Evolutionary conservation across 2,113 vertebrate species (phyloP), one percentile per base, ranked within the genome.

Genomic region (Casuarius casuarius): DNA sequence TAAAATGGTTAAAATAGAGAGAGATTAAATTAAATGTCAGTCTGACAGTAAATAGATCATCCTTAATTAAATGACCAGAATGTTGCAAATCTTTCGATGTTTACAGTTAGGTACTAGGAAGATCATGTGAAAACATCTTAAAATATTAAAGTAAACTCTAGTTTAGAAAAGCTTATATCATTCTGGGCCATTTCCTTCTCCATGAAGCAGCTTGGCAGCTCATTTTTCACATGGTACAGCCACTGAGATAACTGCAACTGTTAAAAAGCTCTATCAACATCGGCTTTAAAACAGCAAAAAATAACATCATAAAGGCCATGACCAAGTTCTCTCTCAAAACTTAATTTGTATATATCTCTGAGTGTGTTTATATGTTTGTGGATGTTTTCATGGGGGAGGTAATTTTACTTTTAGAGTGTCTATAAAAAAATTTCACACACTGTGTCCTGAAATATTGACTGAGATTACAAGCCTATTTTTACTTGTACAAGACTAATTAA

Each of bases 141-240:
- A 67, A 83, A 29, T 82, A 71, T 63, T 68, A 54, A 84, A 16
- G 70, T 68, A 76, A 81, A 76, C 5, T 79, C 35, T 16, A 78
- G 59, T 79, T 87, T 79, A 93, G 5, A 8, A 79, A 35, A 73
- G 12, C 28, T 59, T 49, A 54, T 81, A 67, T 73, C 88, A 63
- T 87, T 95, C 54, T 76, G 6, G 2, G 4, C 29, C 65, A 20
- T 77, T 20, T 90, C 46, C 77, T 14, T 88, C 40, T 91, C 35
- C 12, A 40, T 29, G 12, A 83, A 75, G 62, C 61, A 93, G 74
- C 26, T 91, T 90, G 84, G 58, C 61, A 94, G 75, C 25, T 91
- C 81, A 94, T 91, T 96, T 95, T 91, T 96, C 79, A 58, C 42
- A 19, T 5, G 7, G 10, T 79, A 73, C 13, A 75, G 42, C 58